A percentile compares a stretch with the other conserved stretches of the same genome.
These are phyloP conservation scores for Limonius californicus DNA, from an alignment of 1,140 invertebrate genomes.

Conservation along the genomic window DNA sequence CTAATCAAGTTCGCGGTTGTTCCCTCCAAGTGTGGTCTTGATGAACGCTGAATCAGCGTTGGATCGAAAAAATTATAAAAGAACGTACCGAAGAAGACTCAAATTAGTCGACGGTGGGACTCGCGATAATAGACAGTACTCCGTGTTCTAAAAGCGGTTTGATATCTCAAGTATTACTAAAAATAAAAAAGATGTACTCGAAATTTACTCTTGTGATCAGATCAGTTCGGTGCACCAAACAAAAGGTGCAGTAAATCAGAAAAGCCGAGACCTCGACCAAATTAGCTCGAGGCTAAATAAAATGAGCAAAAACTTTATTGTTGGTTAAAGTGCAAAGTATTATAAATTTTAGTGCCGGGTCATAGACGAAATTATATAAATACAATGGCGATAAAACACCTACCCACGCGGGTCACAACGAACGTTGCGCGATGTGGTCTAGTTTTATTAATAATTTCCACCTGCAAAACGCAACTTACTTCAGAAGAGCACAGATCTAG, in stretches of 20 bases:
- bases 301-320: neutral
- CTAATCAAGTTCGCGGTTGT: no score
- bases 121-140: neutral
- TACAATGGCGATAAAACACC: constrained; percentile 2
- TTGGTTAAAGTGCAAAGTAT: neutral
- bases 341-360: neutral
- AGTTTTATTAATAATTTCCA: constrained; percentile 14
- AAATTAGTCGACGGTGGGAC: constrained; percentile 2
- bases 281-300: neutral
- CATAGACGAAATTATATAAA: constrained; percentile 5
- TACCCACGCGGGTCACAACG: neutral
- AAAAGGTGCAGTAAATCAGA: neutral
- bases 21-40: neutral
- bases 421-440: neutral
- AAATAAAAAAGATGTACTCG: constrained; percentile 9
- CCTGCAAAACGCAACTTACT: neutral
- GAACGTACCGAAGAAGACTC: neutral
- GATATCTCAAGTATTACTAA: neutral
- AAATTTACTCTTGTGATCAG: neutral
- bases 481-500: neutral
- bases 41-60: neutral
- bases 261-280: neutral
- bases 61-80: neutral
- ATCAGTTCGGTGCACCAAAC: neutral
- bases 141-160: neutral